Evolutionary conservation across 2,113 vertebrate genomes (phyloP), one percentile per base, ranked within the genome.

Genomic region (Crotalus helleri): DNA sequence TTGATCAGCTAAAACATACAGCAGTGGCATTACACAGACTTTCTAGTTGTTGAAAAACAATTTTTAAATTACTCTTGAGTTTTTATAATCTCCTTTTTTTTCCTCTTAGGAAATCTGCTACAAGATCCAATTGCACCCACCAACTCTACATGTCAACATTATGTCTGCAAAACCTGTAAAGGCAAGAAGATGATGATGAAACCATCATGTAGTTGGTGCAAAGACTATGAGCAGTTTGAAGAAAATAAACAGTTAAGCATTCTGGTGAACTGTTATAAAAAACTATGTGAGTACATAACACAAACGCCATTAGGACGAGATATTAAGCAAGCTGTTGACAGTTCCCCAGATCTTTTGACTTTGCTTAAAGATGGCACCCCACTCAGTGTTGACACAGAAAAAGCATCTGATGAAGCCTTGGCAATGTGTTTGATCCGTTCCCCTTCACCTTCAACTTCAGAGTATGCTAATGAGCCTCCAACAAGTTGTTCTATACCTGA

Each of bases 101-200:
- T 93, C 92, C 15, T 95, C 51, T 33, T 94, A 99, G 99, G 99
- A 96, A 98, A 99, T 97, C 97, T 99, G 95, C 98, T 99, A 26
- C 98, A 99, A 97, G 98, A 99, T 96, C 99, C 99, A 26, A 98
- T 99, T 91, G 98, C 99, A 96, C 98, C 99, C 9, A 98, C 98
- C 95, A 98, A 99, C 95, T 98, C 98, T 91, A 98, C 99, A 59
- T 99, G 99, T 96, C 98, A 99, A 97, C 99, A 99, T 97, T 99
- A 98, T 96, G 99, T 99, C 94, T 99, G 99, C 98, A 98, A 98
- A 97, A 97, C 96, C 90, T 99, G 99, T 95, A 99, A 99, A 98
- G 99, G 99, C 95, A 98, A 99, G 97, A 99, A 99, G 98, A 99
- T 99, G 99, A 98, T 98, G 97, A 97, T 99, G 97, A 99, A 98